phyloP scores from a whole-genome alignment of 2,888 invertebrate species.

The Eilema depressum region DNA sequence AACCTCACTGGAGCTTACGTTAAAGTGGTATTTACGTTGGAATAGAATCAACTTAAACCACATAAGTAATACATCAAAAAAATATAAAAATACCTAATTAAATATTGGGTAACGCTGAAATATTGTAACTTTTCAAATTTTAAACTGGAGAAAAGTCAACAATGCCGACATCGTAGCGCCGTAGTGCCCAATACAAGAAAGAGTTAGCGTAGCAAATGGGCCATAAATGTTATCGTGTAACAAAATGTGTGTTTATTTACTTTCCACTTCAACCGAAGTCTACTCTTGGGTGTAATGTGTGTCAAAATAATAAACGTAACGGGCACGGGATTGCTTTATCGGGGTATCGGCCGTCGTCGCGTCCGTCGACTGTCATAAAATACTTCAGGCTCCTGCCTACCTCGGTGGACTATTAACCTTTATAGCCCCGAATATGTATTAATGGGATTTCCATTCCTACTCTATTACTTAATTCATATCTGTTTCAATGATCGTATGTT shows the following conservation, averaged over 20 bases:
- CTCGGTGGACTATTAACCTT: background rate
- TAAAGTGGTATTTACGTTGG: too few species aligned
- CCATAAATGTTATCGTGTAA: background rate
- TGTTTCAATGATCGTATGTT: background rate
- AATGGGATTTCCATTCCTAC: background rate
- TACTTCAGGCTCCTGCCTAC: background rate
- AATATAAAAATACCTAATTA: too few species aligned
- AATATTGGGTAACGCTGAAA: background rate
- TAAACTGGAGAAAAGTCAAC: background rate
- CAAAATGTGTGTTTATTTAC: conserved; percentile 3
- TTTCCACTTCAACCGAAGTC: background rate
- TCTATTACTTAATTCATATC: background rate
- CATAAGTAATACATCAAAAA: too few species aligned
- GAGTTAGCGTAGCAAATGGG: background rate
- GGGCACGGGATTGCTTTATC: background rate
- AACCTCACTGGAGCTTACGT: too few species aligned
- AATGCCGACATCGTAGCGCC: background rate
- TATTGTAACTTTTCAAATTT: background rate
- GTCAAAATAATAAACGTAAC: background rate
- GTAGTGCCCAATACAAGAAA: background rate
- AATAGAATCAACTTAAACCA: too few species aligned
- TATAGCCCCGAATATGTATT: conserved; percentile 1
- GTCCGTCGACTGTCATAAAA: background rate
- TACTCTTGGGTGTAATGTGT: background rate
- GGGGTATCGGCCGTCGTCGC: background rate